Conservation (phyloP, 2,113 vertebrate species). For the Nycticryphes semicollaris region DNA sequence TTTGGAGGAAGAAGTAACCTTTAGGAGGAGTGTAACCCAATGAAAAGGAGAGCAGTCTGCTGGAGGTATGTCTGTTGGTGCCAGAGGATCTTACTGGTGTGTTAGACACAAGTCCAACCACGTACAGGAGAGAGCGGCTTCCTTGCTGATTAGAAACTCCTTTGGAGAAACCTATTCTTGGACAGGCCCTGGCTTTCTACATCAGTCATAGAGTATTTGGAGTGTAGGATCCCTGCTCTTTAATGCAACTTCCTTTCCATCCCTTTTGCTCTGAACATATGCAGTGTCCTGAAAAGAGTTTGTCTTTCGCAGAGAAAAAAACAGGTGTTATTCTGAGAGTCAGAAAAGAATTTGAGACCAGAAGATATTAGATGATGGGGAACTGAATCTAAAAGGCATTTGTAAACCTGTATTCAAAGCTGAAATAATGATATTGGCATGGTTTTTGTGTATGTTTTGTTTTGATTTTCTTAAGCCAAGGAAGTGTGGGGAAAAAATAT, state of each 20-base stretch:
- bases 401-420: neutral
- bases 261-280: neutral
- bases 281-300: neutral
- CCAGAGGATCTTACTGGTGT: neutral
- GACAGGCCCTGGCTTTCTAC: neutral
- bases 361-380: neutral
- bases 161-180: neutral
- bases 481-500: conserved; percentile 45
- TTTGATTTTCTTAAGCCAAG: neutral
- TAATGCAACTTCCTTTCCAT: neutral
- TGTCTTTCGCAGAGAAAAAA: neutral
- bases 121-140: neutral
- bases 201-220: neutral
- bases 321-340: neutral
- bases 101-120: neutral
- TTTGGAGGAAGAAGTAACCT: neutral
- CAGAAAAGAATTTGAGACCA: neutral
- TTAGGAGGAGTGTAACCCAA: neutral
- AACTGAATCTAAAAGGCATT: neutral
- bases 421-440: neutral
- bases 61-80: neutral
- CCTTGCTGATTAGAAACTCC: neutral
- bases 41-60: neutral
- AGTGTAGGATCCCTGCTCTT: neutral
- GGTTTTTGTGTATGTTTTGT: neutral